Evolutionary conservation across 2,113 vertebrate species (phyloP).

Genomic region (Cinclus mexicanus): DNA sequence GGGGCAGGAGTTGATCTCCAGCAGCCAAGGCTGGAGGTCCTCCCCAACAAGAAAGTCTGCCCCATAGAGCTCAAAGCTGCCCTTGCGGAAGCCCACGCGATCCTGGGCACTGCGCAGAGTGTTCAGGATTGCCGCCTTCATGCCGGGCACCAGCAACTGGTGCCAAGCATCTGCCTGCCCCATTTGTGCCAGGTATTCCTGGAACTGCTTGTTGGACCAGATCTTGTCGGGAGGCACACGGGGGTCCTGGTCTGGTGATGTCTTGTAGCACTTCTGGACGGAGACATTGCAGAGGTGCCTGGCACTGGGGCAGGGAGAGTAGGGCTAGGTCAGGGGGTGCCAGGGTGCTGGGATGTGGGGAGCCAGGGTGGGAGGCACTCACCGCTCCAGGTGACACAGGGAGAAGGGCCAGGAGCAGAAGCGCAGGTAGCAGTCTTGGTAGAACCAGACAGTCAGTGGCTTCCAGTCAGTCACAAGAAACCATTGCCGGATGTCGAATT

Average conservation of each 20-base stretch:
- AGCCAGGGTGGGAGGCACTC: neutral
- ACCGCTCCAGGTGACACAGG: constrained; percentile 83
- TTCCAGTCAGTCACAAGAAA: constrained; percentile 95
- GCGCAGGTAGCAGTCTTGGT: constrained; percentile 87
- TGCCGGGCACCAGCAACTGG: constrained; percentile 81
- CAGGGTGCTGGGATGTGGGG: neutral
- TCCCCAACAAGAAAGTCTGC: constrained; percentile 89
- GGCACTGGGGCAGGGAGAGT: constrained; percentile 71
- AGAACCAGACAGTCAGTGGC: constrained; percentile 93
- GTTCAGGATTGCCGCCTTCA: constrained; percentile 85
- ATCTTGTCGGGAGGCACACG: constrained; percentile 79
- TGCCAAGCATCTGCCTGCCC: constrained; percentile 78
- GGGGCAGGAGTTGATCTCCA: constrained; percentile 92
- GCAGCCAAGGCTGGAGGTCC: constrained; percentile 89
- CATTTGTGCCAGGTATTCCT: constrained; percentile 73
- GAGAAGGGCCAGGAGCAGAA: constrained; percentile 92
- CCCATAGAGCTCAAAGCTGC: constrained; percentile 92
- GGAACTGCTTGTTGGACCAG: constrained; percentile 88
- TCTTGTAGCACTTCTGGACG: constrained; percentile 80
- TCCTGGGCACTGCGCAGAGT: constrained; percentile 85
- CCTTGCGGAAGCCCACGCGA: constrained; percentile 79
- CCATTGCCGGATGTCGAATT: constrained; percentile 94
- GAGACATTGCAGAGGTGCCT: constrained; percentile 93
- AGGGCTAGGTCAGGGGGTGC: neutral
- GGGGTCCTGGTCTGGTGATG: neutral